Evolutionary conservation across 2,888 invertebrate genomes (phyloP), one percentile per base, ranked within the genome.

Genomic region (Cheilosia urbana): DNA sequence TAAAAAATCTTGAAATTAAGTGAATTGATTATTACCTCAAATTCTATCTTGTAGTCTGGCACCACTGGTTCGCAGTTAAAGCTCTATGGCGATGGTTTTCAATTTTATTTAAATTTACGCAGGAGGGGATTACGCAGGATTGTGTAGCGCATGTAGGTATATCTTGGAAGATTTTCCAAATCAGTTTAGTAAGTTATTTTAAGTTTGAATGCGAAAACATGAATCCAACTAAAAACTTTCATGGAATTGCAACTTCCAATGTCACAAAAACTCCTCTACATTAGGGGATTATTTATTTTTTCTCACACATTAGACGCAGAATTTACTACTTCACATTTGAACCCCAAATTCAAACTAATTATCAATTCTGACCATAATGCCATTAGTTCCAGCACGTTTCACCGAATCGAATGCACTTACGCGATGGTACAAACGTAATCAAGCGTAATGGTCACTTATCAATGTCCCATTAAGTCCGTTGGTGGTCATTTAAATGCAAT

Each of bases 401-500:
- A 40, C 4, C 57, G 58, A 68, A 76, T 37, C 19, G 42, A 77
- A 24, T 62, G 45, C 45, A 62, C 17, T 60, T 17, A 9, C 15
- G 9, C 30, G 34, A 11, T 34, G 45, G 19, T 17, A 24, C 21
- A 62, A 45, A 49, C 45, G n/a, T 47, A 71, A 78, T 78, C 63
- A 71, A 63, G 62, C 62, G 19, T 63, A 49, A 71, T 40, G 71
- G 63, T 21, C 40, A 63, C 63, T 71, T 60, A 40, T 21, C 37
- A 58, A 58, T 79, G 65, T 65, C 55, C 42, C 30, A 42, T 40
- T 49, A 72, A 21, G n/a, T 13, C 24, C 21, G 24, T 40, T 71
- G 55, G 69, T 78, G 55, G 78, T 30, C 63, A 71, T 69, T 77
- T 69, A 77, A 77, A 69, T 63, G 63, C 71, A 78, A 63, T 71